phyloP scores from a whole-genome alignment of 2,797 vertebrate genomes.

The Hyperoplus immaculatus region DNA sequence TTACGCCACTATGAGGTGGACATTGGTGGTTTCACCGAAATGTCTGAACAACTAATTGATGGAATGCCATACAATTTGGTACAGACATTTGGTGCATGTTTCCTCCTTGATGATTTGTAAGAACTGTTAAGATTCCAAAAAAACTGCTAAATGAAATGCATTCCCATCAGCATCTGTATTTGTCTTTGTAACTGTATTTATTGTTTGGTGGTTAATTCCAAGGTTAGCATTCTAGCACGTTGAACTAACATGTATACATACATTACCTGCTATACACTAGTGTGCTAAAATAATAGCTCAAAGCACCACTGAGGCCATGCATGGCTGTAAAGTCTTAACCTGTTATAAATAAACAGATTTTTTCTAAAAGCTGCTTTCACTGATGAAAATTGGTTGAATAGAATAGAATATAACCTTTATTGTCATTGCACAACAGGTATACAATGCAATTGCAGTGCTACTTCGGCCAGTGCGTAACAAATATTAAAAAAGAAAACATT shows the following conservation, averaged over 20 bases:
- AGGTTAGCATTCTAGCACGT: neutral
- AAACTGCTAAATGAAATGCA: neutral
- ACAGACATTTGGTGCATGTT: neutral
- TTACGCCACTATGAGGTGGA: neutral
- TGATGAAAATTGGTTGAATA: constrained; percentile 22
- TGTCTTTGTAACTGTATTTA: neutral
- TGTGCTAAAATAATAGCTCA: neutral
- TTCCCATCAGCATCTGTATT: neutral
- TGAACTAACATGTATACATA: neutral
- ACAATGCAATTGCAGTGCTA: too few species aligned
- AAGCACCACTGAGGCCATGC: neutral
- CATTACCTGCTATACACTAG: neutral
- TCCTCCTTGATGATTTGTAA: neutral
- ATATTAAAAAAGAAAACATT: too few species aligned
- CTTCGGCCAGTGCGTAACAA: too few species aligned
- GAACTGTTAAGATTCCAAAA: neutral
- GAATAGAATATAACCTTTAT: too few species aligned
- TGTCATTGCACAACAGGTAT: too few species aligned
- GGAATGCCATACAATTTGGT: neutral
- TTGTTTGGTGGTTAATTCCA: neutral
- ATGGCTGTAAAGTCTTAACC: neutral
- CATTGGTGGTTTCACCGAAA: neutral
- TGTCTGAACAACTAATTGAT: neutral
- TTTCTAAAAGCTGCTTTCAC: constrained; percentile 3
- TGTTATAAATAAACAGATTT: neutral